Evolutionary conservation across 2,113 vertebrate genomes (phyloP).

Genomic region (Oncorhynchus mykiss): DNA sequence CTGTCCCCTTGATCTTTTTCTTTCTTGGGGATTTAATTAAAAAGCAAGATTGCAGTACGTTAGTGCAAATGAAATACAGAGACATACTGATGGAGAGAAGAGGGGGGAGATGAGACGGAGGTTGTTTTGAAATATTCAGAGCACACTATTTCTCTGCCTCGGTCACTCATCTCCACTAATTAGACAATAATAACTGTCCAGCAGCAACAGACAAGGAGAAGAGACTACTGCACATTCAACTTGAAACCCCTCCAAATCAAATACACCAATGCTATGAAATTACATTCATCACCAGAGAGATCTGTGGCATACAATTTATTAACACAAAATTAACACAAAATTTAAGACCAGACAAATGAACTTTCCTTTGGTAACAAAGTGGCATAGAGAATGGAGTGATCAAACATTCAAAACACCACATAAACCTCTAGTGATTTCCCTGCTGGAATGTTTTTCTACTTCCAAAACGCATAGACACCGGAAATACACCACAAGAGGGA

Average conservation of each 20-base stretch:
- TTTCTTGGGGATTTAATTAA: slow-evolving; percentile 4
- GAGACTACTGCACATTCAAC: slow-evolving; percentile 16
- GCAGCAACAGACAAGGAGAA: slow-evolving; percentile 2
- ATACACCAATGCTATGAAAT: slow-evolving; percentile 5
- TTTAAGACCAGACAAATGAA: slow-evolving; percentile 19
- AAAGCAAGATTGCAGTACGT: slow-evolving; percentile 2
- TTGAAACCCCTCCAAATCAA: slow-evolving; percentile 10
- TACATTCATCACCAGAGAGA: slow-evolving; percentile 17
- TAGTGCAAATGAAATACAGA: background rate
- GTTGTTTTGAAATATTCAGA: slow-evolving; percentile 15
- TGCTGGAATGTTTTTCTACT: slow-evolving; percentile 16
- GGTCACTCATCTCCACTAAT: slow-evolving; percentile 34
- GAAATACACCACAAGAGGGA: slow-evolving; percentile 29
- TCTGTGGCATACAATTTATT: slow-evolving; percentile 9
- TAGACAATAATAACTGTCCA: slow-evolving; percentile 30
- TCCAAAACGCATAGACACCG: slow-evolving; percentile 16
- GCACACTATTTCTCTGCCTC: slow-evolving; percentile 24
- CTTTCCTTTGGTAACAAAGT: slow-evolving; percentile 9
- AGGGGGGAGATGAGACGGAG: background rate
- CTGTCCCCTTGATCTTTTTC: slow-evolving; percentile 6
- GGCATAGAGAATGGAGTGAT: slow-evolving; percentile 9
- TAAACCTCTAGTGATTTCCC: slow-evolving; percentile 24
- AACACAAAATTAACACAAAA: slow-evolving; percentile 1
- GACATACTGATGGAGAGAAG: background rate
- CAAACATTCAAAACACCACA: slow-evolving; percentile 30